Conservation (phyloP, 2,113 vertebrate genomes). For the Myrmecobius fasciatus region DNA sequence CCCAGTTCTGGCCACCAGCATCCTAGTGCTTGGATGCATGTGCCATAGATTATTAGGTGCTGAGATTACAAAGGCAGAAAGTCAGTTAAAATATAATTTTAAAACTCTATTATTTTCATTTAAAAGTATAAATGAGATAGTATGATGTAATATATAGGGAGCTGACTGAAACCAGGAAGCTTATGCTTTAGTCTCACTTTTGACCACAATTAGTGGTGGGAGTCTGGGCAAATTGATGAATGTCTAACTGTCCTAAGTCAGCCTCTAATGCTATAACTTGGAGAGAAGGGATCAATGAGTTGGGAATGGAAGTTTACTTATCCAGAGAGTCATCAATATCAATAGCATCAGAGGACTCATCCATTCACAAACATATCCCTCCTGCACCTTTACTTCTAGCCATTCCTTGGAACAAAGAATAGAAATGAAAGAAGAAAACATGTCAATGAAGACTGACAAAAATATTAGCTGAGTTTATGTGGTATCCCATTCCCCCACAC, state of each 20-base stretch:
- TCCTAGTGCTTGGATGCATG: background rate
- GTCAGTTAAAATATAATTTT: background rate
- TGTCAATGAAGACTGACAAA: no score
- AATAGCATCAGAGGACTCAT: background rate
- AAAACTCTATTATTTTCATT: background rate
- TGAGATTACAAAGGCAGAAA: background rate
- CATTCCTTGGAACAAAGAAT: no score
- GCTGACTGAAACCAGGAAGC: background rate
- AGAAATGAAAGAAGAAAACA: no score
- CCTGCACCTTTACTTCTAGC: no score
- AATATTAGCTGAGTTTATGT: no score
- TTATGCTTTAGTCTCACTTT: background rate
- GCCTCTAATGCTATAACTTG: background rate
- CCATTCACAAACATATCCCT: no score
- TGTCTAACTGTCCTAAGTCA: background rate
- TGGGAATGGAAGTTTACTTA: background rate
- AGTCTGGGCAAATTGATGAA: background rate
- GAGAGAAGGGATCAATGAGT: background rate
- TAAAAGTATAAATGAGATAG: background rate
- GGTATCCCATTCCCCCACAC: no score
- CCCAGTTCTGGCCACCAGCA: background rate
- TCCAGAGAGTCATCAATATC: background rate
- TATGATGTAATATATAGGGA: background rate
- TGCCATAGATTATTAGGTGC: background rate
- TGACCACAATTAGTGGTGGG: no score